Base-by-base conservation (phyloP, 2,113 vertebrate species). In the Pteruthius melanotis region DNA sequence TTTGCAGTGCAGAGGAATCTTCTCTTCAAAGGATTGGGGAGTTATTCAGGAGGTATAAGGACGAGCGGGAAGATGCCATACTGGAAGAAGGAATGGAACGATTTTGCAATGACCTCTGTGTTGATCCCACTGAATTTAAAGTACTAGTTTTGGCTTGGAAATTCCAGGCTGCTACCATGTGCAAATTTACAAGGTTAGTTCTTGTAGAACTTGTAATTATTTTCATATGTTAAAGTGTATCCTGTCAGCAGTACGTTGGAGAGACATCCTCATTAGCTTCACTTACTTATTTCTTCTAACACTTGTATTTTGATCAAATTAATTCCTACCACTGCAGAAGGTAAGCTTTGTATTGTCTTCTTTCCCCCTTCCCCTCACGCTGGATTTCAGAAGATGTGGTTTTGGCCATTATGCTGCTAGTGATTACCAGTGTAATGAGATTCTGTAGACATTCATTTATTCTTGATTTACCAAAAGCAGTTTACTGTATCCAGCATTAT, bases 121-220 rank as follows among this genome's bases (percentile, higher is more conserved):
- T 99, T 65, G 99, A 99, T 96, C 99, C 99, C 37, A 99, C 99
- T 13, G 99, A 99, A 98, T 99, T 99, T 97, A 98, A 98, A 90
- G 99, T 99, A 92, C 98, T 99, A 83, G 99, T 99, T 95, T 98
- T 99, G 93, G 99, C 99, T 89, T 99, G 99, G 99, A 99, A 99
- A 98, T 99, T 99, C 96, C 99, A 99, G 98, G 99, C 99, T 84
- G 99, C 99, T 91, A 99, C 99, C 92, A 99, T 99, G 99, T 99
- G 99, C 99, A 99, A 99, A 98, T 99, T 99, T 98, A 99, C 99
- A 97, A 99, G 99, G 99, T 99, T 96, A 98, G 98, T 98, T 93
- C 89, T 91, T 80, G 89, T 65, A 70, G 84, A 95, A 93, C 89
- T 96, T 94, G 92, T 92, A 87, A 89, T 93, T 96, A 92, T 96